Evolutionary conservation across 1,140 invertebrate genomes (phyloP), one percentile per base, ranked within the genome.

Genomic region (Diachasmimorpha longicaudata): DNA sequence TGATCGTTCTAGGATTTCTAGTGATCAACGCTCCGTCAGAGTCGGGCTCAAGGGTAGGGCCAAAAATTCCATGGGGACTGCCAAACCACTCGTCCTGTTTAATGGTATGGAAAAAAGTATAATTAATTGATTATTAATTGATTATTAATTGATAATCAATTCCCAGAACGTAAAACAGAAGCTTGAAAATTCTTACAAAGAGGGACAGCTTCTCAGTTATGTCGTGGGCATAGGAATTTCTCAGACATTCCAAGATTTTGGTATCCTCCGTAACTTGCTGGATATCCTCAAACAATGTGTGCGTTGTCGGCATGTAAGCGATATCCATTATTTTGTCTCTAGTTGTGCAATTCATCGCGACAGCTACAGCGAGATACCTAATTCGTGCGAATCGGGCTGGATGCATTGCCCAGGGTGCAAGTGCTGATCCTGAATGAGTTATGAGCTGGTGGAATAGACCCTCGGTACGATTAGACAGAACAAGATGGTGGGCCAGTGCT

Each of bases 391-490:
- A 9, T 39, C 36, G 66, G 36, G 69, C 77, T 0, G 77, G 4
- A 1, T 82, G 80, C 9, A 83, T 48, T 2, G 81, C 79, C 75
- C 84, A 83, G 0, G 88, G 78, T 25, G 84, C 80, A 13, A 84
- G 80, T 23, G 91, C 85, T 0, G 88, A 80, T 5, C 92, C 92
- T 82, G 92, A 91, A 81, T 90, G 89, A 39, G 90, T 81, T 39
- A 93, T 91, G 2, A 85, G 89, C 78, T 85, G 85, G 63, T 91
- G 87, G 79, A 93, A 93, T 4, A 91, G 79, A 4, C 88, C 89
- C 66, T 86, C 80, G 0, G 90, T 89, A 31, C 85, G 84, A 4
- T 85, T 81, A 13, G 83, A 87, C 37, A 90, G 70, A n/a, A 85
- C 83, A 39, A 91, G 81, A 21, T 88, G 72, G 37, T 89, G 85